A percentile compares a stretch with the other conserved stretches of the same genome.
These are phyloP conservation scores for Panagrolaimus sp. DNA, from an alignment of 1,140 invertebrate genomes.

Conservation along the genomic window DNA sequence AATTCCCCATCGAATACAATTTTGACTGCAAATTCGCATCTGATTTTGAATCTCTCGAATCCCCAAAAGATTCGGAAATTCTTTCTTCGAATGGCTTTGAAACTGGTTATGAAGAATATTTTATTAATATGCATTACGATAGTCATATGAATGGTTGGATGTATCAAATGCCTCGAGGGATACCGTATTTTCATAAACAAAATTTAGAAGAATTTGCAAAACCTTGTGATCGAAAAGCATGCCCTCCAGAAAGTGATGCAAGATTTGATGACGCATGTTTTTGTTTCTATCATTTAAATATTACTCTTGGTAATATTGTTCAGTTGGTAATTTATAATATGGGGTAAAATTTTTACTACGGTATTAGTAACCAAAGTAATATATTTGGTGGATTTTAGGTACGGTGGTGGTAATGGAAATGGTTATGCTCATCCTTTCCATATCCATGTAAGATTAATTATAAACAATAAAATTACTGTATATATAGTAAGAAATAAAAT, in stretches of 20 bases:
- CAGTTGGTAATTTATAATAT: constrained; percentile 16
- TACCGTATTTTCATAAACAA: constrained; percentile 13
- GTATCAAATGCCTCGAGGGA: constrained; percentile 13
- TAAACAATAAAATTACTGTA: no score
- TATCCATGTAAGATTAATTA: not conserved
- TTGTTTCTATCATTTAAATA: constrained; percentile 17
- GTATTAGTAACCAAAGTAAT: no score
- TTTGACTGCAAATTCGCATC: constrained; percentile 10
- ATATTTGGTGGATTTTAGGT: not conserved
- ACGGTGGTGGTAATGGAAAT: constrained; percentile 12
- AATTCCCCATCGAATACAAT: constrained; percentile 14
- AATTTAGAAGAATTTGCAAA: not conserved
- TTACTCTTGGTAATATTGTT: constrained; percentile 13
- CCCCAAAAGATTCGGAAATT: not conserved
- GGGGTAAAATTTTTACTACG: not conserved
- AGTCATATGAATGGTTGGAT: constrained; percentile 18
- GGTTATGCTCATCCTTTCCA: constrained; percentile 17
- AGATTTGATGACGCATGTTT: constrained; percentile 15
- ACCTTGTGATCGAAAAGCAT: not conserved
- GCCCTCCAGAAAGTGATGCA: constrained; percentile 1
- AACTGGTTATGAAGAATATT: not conserved
- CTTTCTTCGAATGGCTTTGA: not conserved
- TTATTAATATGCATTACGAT: constrained; percentile 17
- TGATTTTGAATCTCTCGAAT: not conserved
- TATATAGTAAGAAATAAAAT: no score